These are phyloP conservation scores for Rhea americana DNA, from an alignment of 2,113 vertebrate species.

Conservation along the genomic window DNA sequence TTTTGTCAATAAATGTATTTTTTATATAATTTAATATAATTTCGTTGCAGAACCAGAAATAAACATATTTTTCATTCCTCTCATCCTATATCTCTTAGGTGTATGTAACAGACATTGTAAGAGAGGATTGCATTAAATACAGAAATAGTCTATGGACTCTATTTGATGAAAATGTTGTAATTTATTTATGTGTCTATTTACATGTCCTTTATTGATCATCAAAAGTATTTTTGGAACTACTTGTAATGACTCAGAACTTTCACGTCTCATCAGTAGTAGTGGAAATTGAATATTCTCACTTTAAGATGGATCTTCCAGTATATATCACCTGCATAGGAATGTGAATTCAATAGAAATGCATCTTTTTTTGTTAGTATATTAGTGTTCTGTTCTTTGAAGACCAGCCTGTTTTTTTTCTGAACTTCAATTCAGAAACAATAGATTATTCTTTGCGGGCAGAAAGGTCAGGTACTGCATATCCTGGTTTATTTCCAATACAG, in stretches of 20 bases:
- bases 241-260: not conserved
- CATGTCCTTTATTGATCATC: not conserved
- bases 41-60: not conserved
- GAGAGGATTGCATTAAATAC: not conserved
- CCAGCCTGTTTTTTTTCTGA: not conserved
- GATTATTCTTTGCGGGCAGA: not conserved
- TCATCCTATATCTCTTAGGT: not conserved
- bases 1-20: not conserved
- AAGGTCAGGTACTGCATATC: slow-evolving; percentile 8
- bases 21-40: no score
- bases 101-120: not conserved
- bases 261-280: not conserved
- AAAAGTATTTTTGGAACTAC: not conserved
- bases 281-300: not conserved
- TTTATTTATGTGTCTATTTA: not conserved
- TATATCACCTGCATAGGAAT: not conserved
- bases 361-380: not conserved
- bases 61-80: not conserved
- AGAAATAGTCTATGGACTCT: not conserved
- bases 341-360: not conserved
- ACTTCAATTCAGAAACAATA: not conserved
- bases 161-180: not conserved
- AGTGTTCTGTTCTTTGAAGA: not conserved
- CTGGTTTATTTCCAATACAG: slow-evolving; percentile 53
- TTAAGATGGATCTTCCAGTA: not conserved